Evolutionary conservation across 2,113 vertebrate genomes (phyloP).

Genomic region (Poeciliopsis retropinna): DNA sequence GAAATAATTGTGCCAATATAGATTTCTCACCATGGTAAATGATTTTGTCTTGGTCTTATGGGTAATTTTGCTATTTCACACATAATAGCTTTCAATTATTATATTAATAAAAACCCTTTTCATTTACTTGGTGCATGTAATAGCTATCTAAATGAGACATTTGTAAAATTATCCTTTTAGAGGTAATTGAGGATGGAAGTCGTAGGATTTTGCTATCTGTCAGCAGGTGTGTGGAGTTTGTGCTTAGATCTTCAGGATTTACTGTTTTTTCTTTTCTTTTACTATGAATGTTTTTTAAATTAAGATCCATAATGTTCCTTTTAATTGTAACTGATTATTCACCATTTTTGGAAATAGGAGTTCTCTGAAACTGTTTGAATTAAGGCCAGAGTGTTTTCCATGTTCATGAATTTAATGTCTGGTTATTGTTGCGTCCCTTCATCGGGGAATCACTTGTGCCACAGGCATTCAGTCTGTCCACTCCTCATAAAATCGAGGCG

Average conservation of each 20-base stretch:
- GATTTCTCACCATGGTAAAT: slow-evolving; percentile 34
- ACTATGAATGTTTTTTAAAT: neutral
- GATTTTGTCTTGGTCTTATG: slow-evolving; percentile 16
- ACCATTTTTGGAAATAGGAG: neutral
- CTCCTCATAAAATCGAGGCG: slow-evolving; percentile 36
- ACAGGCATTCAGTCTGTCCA: slow-evolving; percentile 30
- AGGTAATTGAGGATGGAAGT: slow-evolving; percentile 28
- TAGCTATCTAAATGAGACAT: slow-evolving; percentile 56
- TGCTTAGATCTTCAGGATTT: neutral
- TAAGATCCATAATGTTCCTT: neutral
- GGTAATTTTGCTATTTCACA: slow-evolving; percentile 57
- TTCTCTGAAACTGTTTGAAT: neutral
- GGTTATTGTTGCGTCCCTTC: slow-evolving; percentile 20
- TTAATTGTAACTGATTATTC: neutral
- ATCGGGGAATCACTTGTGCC: slow-evolving; percentile 32
- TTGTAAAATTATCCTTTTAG: slow-evolving; percentile 50
- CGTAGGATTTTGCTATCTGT: neutral
- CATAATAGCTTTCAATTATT: slow-evolving; percentile 51
- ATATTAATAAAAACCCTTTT: slow-evolving; percentile 35
- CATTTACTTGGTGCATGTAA: slow-evolving; percentile 38
- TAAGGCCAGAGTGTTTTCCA: neutral
- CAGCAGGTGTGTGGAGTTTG: neutral
- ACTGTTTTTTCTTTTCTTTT: neutral
- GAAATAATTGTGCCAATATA: slow-evolving; percentile 48
- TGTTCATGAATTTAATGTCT: slow-evolving; percentile 15